Conservation (phyloP, 2,113 vertebrate genomes). For the Riparia riparia region DNA sequence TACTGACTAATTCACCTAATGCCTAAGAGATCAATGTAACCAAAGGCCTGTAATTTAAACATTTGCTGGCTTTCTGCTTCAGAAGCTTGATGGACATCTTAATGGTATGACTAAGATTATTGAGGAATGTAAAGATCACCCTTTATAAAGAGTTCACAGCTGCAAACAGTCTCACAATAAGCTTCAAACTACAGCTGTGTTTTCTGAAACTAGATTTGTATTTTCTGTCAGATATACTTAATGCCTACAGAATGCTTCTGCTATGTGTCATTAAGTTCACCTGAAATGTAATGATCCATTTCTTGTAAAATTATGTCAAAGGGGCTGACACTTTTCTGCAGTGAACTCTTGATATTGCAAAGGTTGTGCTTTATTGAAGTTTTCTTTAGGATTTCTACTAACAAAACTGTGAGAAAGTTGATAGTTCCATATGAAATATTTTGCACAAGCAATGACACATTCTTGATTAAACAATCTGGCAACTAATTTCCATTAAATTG, state of each 20-base stretch:
- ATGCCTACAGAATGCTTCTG: not conserved
- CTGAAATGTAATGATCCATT: not conserved
- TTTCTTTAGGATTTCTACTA: not conserved
- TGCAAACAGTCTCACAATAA: not conserved
- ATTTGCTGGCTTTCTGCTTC: constrained; percentile 22
- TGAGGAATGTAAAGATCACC: not conserved
- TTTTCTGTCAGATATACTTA: not conserved
- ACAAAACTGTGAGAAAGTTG: not conserved
- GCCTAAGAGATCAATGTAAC: not conserved
- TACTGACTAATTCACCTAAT: not conserved
- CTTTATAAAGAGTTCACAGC: not conserved
- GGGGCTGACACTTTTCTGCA: not conserved
- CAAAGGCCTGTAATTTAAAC: not conserved
- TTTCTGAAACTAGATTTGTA: not conserved
- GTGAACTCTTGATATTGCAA: not conserved
- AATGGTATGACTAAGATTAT: not conserved
- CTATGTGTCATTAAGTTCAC: not conserved
- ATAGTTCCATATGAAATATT: not conserved
- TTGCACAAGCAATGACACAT: not conserved
- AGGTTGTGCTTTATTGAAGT: not conserved
- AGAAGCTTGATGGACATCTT: not conserved
- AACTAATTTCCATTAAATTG: constrained; percentile 24
- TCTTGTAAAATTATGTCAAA: not conserved
- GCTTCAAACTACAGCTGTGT: not conserved
- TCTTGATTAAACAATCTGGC: constrained; percentile 45